Evolutionary conservation across 1,140 invertebrate genomes (phyloP), one percentile per base, ranked within the genome.

Genomic region (Temnothorax nylanderi): DNA sequence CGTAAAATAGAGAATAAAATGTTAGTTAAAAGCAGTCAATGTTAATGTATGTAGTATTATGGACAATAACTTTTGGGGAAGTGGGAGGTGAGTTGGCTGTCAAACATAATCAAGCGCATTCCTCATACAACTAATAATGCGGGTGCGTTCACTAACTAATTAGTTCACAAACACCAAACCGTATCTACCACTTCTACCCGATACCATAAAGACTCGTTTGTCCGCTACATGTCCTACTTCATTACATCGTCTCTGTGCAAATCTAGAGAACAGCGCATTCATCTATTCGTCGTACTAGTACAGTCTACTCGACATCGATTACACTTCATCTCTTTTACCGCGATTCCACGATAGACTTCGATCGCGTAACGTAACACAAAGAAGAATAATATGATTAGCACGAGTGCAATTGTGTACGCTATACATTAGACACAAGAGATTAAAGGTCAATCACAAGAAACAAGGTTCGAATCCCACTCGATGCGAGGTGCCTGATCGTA

Each of bases 81-180:
- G 10, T 11, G 58, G 18, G 4, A 6, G 4, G 6, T 71, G 37
- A 80, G 56, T 2, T 60, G 2, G 37, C 8, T 74, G 54, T 62
- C 26, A 84, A 60, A 62, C 26, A 84, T 58, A 84, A 84, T 60
- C 54, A 84, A 75, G 80, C 80, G 47, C 69, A 84, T 84, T 84
- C 69, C 54, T 72, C 80, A 84, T 74, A 75, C 54, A 41, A 49
- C 69, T 84, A 84, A 84, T 71, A 18, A 62, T 84, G 80, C 78
- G 64, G 21, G 64, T 82, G 51, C 41, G 54, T 69, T 81, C 34
- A 74, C 54, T 75, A 84, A 84, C n/a, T 56, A 71, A 4, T 75
- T 84, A 75, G 13, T 74, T 26, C 54, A 84, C 41, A 84, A 75
- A 62, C 67, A 84, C 8, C 54, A 74, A 84, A 84, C 41, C 69